Percentiles rank a stretch among this genome's conserved stretches.
These are phyloP conservation scores for Limosa lapponica DNA, from an alignment of 2,797 vertebrate genomes.

Conservation along the genomic window DNA sequence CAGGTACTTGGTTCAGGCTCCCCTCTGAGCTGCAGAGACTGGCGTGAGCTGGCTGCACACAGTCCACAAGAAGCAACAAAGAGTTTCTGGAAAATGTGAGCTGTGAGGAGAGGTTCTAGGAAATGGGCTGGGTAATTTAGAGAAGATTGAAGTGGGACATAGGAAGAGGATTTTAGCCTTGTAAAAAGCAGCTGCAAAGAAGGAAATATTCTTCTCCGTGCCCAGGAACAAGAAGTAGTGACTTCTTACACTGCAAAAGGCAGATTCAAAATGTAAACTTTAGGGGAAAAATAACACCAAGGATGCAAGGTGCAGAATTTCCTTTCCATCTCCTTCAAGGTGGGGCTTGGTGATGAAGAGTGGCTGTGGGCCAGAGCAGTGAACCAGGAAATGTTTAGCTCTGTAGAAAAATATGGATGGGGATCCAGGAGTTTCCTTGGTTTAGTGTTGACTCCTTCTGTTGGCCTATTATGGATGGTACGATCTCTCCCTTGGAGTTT, in stretches of 20 bases:
- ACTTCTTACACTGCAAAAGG: background rate
- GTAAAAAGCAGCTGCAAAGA: background rate
- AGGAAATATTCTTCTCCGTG: background rate
- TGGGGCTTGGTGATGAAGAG: background rate
- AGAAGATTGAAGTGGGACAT: background rate
- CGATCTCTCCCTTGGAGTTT: background rate
- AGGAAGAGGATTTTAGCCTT: background rate
- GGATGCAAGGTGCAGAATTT: background rate
- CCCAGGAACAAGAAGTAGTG: background rate
- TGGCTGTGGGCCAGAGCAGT: rapidly evolving
- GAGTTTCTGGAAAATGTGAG: background rate
- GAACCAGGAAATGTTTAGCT: background rate
- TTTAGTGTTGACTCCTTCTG: background rate
- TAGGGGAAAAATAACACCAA: background rate
- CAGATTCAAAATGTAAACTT: background rate
- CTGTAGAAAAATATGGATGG: background rate
- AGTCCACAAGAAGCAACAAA: background rate
- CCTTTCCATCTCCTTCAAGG: background rate
- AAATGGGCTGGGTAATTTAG: background rate
- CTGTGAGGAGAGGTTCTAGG: background rate
- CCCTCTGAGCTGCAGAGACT: background rate
- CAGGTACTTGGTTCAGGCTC: rapidly evolving
- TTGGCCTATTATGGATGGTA: background rate
- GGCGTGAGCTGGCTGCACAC: background rate
- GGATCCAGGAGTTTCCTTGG: background rate